Percentiles rank a stretch among this genome's conserved stretches.
Evolutionary conservation across 2,113 vertebrate genomes (phyloP).

Genomic region (Ctenomys sociabilis): DNA sequence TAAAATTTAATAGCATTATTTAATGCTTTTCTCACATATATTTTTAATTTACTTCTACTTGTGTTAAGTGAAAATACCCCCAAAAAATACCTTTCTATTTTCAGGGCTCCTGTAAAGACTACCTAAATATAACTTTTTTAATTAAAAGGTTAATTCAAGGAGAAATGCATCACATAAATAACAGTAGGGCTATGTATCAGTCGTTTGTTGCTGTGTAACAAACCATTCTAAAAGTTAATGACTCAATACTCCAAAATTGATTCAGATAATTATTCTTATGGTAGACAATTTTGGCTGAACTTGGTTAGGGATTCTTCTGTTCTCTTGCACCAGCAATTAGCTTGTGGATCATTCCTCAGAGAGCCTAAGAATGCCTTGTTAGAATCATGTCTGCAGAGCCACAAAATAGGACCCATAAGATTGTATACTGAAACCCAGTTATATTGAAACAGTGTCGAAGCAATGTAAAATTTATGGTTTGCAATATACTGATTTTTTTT

Average conservation of each 20-base stretch:
- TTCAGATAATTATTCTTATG: not conserved
- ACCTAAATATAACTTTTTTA: constrained; percentile 28
- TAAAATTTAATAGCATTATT: not conserved
- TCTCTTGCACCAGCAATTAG: not conserved
- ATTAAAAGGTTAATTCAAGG: not conserved
- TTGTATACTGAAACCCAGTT: not conserved
- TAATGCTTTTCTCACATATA: not conserved
- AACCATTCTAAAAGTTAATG: not conserved
- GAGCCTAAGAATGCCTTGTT: not conserved
- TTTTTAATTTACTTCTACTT: constrained; percentile 41
- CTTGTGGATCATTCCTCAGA: not conserved
- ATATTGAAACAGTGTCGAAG: not conserved
- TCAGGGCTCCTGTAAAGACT: not conserved
- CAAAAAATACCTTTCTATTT: not conserved
- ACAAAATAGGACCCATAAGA: not conserved
- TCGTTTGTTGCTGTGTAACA: constrained; percentile 3
- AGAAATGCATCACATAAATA: not conserved
- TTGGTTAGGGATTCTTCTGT: not conserved
- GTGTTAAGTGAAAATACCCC: not conserved
- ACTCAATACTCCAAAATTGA: not conserved
- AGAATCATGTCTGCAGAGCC: not conserved
- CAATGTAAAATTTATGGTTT: not conserved
- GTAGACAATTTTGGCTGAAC: not conserved
- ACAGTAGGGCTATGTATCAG: not conserved
- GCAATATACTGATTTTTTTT: not conserved